Conservation (phyloP, 1,140 invertebrate genomes). For the Harlomillsia oculata region DNA sequence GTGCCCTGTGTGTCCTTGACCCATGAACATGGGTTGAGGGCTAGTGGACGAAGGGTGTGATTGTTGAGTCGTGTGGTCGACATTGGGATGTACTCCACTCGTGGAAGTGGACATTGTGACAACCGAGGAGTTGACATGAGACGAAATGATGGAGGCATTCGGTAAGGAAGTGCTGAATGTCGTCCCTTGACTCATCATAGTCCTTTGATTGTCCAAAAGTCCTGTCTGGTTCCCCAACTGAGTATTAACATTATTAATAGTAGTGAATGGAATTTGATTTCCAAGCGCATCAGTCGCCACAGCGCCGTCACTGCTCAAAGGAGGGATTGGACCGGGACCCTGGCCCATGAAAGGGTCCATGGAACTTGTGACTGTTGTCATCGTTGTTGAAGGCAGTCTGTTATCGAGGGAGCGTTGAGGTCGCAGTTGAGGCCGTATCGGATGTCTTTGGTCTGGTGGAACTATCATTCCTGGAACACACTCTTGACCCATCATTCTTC, state of each 20-base stretch:
- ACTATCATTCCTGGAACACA: constrained; percentile 11
- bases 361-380: not conserved
- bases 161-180: not conserved
- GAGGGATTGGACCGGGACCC: too few species aligned
- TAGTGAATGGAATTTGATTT: constrained; percentile 4
- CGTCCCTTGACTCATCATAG: constrained; percentile 8
- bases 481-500: constrained; percentile 29
- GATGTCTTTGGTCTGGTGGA: constrained; percentile 13
- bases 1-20: too few species aligned
- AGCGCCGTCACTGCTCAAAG: not conserved
- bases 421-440: constrained; percentile 26
- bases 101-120: too few species aligned
- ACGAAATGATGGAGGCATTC: not conserved
- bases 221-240: constrained; percentile 1
- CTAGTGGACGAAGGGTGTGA: too few species aligned
- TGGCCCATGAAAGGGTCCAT: not conserved
- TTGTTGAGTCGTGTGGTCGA: too few species aligned
- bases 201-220: constrained; percentile 9
- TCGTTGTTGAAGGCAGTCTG: constrained; percentile 24
- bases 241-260: constrained; percentile 16
- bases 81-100: too few species aligned
- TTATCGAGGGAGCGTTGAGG: constrained; percentile 35
- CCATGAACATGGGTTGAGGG: too few species aligned
- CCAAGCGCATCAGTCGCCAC: constrained; percentile 11
- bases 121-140: constrained; percentile 5